Conservation (phyloP, 30 jellyfish, hydroid and myxozoan genomes). For the Hydractinia symbiolongicarpus region DNA sequence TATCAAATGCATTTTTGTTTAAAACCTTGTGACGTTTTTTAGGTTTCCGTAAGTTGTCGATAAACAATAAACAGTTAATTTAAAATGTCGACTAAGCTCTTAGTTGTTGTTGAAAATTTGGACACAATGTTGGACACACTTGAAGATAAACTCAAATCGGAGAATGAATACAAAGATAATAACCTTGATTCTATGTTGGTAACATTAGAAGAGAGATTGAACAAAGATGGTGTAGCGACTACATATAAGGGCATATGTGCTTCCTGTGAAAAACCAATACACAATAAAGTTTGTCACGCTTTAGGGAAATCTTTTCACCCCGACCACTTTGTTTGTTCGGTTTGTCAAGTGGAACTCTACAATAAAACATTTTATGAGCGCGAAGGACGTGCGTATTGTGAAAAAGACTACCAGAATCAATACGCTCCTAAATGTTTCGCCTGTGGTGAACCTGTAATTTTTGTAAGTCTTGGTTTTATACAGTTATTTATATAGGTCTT, state of each 20-base stretch:
- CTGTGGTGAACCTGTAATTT: constrained; percentile 1
- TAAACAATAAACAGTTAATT: too few species aligned
- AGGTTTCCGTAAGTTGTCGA: too few species aligned
- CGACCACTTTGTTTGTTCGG: not conserved
- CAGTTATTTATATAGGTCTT: not conserved
- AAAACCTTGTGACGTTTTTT: too few species aligned
- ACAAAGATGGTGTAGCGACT: constrained; percentile 16
- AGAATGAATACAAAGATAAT: not conserved
- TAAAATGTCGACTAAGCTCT: too few species aligned
- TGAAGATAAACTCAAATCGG: not conserved
- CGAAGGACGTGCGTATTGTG: constrained; percentile 3
- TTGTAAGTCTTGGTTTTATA: not conserved
- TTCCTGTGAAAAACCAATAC: not conserved
- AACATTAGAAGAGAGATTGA: constrained; percentile 9
- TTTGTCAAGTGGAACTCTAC: not conserved
- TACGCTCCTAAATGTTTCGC: constrained; percentile 16
- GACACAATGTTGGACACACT: constrained; percentile 9
- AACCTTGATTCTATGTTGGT: constrained; percentile 9
- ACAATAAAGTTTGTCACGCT: not conserved
- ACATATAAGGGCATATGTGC: constrained; percentile 17
- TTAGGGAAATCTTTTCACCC: not conserved
- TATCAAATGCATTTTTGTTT: too few species aligned
- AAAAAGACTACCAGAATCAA: constrained; percentile 2
- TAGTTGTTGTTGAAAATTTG: too few species aligned
- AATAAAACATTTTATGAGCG: constrained; percentile 1